phyloP scores from a whole-genome alignment of 2,888 invertebrate genomes.

The Anthophora plumipes region DNA sequence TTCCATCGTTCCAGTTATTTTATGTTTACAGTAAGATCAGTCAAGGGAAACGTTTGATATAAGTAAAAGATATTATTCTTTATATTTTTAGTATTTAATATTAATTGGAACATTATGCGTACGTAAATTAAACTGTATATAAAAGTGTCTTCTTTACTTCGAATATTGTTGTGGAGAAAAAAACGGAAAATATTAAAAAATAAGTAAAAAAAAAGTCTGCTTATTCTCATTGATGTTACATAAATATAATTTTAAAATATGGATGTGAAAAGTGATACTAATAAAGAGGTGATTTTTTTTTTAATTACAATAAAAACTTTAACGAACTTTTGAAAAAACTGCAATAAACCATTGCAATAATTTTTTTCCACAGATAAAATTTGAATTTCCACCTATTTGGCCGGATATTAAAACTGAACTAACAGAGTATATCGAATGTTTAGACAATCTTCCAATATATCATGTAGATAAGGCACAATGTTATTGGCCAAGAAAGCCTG shows the following conservation, averaged over 20 bases:
- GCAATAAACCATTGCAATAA: not conserved
- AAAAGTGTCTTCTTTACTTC: not conserved
- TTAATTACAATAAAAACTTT: not conserved
- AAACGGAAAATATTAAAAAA: not conserved
- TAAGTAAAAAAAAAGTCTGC: not conserved
- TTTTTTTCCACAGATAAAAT: conserved; percentile 77
- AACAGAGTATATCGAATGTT: conserved; percentile 88
- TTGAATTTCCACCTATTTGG: conserved; percentile 88
- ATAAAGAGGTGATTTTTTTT: conserved; percentile 28
- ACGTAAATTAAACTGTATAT: too few species aligned
- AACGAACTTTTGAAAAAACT: not conserved
- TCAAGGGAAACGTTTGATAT: not conserved
- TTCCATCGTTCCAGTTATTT: not conserved
- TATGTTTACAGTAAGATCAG: not conserved
- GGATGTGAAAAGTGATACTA: conserved; percentile 4
- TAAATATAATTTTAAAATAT: conserved; percentile 16
- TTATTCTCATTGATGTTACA: not conserved
- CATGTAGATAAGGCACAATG: conserved; percentile 89
- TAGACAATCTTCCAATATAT: conserved; percentile 91
- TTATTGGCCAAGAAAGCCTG: conserved; percentile 87
- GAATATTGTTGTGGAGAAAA: not conserved
- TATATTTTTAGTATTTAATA: not conserved
- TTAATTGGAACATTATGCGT: not conserved
- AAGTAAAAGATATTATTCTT: not conserved
- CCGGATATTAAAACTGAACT: conserved; percentile 88